These are phyloP conservation scores for Isaurus tuberculatus DNA, from an alignment of 92 coral and sea anemone genomes.

Conservation along the genomic window DNA sequence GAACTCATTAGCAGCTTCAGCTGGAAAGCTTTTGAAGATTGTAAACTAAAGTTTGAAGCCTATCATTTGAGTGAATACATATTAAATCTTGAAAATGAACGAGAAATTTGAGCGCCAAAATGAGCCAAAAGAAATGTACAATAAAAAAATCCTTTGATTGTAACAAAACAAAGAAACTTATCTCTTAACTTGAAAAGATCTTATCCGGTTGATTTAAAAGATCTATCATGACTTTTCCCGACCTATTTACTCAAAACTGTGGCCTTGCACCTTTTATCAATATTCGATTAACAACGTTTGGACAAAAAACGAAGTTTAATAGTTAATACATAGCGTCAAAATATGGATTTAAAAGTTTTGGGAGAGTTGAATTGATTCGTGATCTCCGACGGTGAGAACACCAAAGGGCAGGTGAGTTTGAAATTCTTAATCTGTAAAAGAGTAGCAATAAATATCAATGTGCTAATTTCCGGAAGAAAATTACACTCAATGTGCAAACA, in stretches of 20 bases:
- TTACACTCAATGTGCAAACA: constrained; percentile 69
- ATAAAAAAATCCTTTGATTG: not conserved
- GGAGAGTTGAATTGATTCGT: constrained; percentile 77
- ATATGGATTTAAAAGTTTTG: constrained; percentile 62
- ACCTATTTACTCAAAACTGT: not conserved
- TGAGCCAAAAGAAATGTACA: not conserved
- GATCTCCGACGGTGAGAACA: constrained; percentile 50
- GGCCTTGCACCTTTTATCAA: constrained; percentile 5
- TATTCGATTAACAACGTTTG: not conserved
- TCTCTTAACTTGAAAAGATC: not conserved
- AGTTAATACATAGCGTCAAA: constrained; percentile 39
- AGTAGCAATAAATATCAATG: constrained; percentile 80
- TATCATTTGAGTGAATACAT: not conserved
- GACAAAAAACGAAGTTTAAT: constrained; percentile 29
- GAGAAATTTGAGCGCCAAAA: not conserved
- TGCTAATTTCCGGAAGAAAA: constrained; percentile 87
- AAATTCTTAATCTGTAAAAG: constrained; percentile 75
- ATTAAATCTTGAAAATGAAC: too few species aligned
- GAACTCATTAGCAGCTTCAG: constrained; percentile 10
- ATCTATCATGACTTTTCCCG: not conserved
- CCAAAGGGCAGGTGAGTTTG: constrained; percentile 74
- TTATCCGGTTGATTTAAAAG: constrained; percentile 22
- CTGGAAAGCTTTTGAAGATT: not conserved
- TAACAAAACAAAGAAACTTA: not conserved
- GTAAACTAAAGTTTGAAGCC: constrained; percentile 37